Conservation (phyloP, 2,113 vertebrate genomes). For the Balaeniceps rex region DNA sequence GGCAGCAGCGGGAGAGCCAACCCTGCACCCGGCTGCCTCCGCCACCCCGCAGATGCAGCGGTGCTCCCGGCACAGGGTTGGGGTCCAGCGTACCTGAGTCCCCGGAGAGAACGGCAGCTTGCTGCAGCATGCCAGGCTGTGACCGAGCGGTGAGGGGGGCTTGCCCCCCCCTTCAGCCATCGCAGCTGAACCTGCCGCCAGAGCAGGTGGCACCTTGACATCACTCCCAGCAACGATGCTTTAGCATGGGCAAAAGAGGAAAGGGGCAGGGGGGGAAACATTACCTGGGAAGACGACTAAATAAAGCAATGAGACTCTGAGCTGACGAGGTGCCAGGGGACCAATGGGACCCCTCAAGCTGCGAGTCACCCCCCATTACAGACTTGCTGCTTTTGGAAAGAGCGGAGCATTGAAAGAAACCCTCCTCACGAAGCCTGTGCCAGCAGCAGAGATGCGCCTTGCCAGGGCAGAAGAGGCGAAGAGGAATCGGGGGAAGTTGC, state of each 20-base stretch:
- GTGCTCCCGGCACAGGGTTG: rapidly evolving
- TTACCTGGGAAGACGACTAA: not conserved
- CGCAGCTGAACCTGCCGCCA: rapidly evolving
- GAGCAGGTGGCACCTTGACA: not conserved
- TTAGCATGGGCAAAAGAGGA: not conserved
- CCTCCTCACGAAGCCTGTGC: rapidly evolving
- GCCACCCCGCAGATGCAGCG: rapidly evolving
- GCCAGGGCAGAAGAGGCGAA: not conserved
- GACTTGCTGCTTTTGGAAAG: not conserved
- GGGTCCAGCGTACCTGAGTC: rapidly evolving
- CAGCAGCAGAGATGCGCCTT: not conserved
- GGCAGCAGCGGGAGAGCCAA: not conserved
- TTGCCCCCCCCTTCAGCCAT: not conserved
- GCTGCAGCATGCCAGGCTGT: not conserved
- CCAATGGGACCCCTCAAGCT: rapidly evolving
- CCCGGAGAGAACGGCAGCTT: too few species aligned
- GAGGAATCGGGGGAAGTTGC: not conserved
- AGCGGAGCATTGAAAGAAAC: rapidly evolving
- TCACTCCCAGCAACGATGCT: not conserved
- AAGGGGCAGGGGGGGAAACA: not conserved
- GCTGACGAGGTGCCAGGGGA: not conserved
- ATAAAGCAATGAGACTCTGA: not conserved
- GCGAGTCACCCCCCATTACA: not conserved
- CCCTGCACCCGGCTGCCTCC: rapidly evolving
- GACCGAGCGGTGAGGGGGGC: not conserved